Percentiles rank a stretch among this genome's conserved stretches.
Conservation (phyloP, 2,113 vertebrate species). For the Sceloporus undulatus region DNA sequence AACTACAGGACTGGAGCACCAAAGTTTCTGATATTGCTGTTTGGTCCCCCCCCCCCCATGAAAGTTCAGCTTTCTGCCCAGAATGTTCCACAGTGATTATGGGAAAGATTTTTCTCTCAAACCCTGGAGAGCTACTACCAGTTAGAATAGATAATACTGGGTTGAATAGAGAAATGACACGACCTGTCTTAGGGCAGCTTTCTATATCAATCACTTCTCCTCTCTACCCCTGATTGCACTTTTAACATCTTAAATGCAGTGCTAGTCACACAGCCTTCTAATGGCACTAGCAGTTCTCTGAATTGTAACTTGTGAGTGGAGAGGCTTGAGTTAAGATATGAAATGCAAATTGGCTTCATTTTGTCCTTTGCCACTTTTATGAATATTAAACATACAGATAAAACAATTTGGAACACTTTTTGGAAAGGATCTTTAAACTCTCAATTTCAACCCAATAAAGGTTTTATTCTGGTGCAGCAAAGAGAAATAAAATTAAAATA, state of each 20-base stretch:
- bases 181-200: neutral
- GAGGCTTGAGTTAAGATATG: neutral
- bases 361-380: slow-evolving; percentile 75
- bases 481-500: slow-evolving; percentile 53
- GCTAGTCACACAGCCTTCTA: neutral
- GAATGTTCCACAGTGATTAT: neutral
- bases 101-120: neutral
- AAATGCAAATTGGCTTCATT: slow-evolving; percentile 55
- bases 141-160: neutral
- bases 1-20: too few relatives aligned
- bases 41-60: too few relatives aligned
- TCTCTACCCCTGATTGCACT: neutral
- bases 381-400: slow-evolving; percentile 75
- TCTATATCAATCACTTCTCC: neutral
- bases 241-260: neutral
- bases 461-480: slow-evolving; percentile 51
- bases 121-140: neutral
- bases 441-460: slow-evolving; percentile 60
- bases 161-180: neutral
- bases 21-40: neutral
- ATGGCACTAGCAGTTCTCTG: neutral
- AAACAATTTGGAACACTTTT: slow-evolving; percentile 72
- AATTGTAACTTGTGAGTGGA: neutral
- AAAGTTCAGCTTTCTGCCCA: neutral
- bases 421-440: slow-evolving; percentile 66